Evolutionary conservation across 2,797 vertebrate species (phyloP).

Genomic region (Manis pentadactyla): DNA sequence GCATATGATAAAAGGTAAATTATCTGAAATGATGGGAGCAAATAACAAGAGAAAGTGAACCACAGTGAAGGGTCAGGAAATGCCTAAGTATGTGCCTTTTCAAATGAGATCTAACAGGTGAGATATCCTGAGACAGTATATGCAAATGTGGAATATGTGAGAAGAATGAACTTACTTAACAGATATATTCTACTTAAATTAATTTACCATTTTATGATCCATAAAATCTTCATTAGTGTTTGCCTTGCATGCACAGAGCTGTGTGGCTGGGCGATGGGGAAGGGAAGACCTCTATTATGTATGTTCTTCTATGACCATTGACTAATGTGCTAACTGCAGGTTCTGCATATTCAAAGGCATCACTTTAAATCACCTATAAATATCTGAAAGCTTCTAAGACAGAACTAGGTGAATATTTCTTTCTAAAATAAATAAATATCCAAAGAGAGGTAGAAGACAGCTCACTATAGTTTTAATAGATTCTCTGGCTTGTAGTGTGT

Average conservation of each 20-base stretch:
- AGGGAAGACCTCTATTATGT: background rate
- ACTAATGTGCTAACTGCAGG: background rate
- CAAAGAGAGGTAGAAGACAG: background rate
- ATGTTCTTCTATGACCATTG: background rate
- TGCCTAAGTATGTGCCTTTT: background rate
- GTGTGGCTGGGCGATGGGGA: background rate
- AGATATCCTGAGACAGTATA: background rate
- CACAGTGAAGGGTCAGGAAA: background rate
- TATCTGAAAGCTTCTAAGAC: background rate
- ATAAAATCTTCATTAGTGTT: background rate
- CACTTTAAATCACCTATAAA: background rate
- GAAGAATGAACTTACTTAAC: background rate
- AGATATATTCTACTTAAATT: background rate
- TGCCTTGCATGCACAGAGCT: background rate
- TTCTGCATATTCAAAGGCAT: constrained; percentile 6
- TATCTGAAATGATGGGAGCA: background rate
- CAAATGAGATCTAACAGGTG: background rate
- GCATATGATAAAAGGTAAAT: background rate
- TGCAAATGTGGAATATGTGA: background rate
- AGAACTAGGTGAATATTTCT: background rate
- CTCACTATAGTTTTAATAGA: background rate
- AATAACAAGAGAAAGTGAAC: background rate
- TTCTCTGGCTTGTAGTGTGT: background rate
- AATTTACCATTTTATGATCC: background rate
- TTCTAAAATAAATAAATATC: background rate